These are phyloP conservation scores for Semicossyphus pulcher DNA, from an alignment of 2,113 vertebrate genomes.

Conservation along the genomic window DNA sequence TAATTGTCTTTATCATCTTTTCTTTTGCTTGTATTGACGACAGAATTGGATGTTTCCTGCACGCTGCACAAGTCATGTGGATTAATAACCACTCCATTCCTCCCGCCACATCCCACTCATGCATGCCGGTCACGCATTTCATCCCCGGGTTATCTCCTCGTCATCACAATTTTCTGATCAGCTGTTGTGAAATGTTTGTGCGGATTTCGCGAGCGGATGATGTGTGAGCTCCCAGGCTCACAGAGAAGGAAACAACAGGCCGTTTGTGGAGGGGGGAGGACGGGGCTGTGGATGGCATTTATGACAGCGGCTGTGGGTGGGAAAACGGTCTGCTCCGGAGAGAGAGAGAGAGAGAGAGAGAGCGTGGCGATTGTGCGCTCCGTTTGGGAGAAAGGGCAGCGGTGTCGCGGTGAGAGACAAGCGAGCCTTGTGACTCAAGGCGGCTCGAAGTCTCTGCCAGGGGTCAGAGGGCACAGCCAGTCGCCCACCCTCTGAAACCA, in stretches of 20 bases:
- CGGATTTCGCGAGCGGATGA: slow-evolving; percentile 6
- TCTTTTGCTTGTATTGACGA: too few species aligned
- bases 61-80: neutral
- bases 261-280: slow-evolving; percentile 44
- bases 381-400: slow-evolving; percentile 48
- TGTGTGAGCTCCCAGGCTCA: neutral
- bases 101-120: slow-evolving; percentile 11
- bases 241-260: slow-evolving; percentile 49
- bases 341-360: slow-evolving; percentile 39
- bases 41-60: neutral
- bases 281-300: slow-evolving; percentile 55
- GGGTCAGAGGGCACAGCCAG: slow-evolving; percentile 55
- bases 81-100: neutral
- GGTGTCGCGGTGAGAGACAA: slow-evolving; percentile 51
- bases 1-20: too few species aligned
- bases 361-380: slow-evolving; percentile 37
- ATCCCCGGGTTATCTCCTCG: slow-evolving; percentile 18
- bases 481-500: slow-evolving; percentile 43
- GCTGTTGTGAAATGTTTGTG: slow-evolving; percentile 26
- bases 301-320: slow-evolving; percentile 47
- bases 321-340: slow-evolving; percentile 9
- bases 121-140: slow-evolving; percentile 31
- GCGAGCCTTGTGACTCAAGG: slow-evolving; percentile 61
- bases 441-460: slow-evolving; percentile 31
- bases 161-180: slow-evolving; percentile 35